Conservation (phyloP, 1,140 invertebrate species). For the Telenomus remus region DNA sequence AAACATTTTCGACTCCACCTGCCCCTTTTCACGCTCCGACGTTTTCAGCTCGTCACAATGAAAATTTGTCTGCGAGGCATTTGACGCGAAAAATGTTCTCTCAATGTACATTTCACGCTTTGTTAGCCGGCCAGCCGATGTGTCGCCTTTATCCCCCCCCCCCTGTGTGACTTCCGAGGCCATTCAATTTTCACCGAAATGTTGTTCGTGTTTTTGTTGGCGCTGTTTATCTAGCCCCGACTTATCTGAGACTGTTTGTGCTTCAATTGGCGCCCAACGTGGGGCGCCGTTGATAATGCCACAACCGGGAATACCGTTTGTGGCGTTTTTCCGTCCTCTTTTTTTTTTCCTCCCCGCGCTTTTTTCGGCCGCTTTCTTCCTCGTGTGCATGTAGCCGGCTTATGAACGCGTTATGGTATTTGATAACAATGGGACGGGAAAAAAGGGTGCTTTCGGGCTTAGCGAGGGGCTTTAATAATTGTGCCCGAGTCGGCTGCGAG, state of each 20-base stretch:
- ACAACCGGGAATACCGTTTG: constrained; percentile 1
- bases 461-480: constrained; percentile 16
- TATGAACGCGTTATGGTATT: constrained; percentile 1
- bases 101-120: constrained; percentile 69
- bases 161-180: constrained; percentile 19
- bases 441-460: background rate
- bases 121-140: constrained; percentile 59
- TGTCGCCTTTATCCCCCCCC: constrained; percentile 35
- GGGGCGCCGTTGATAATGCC: constrained; percentile 1
- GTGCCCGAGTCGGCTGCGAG: background rate
- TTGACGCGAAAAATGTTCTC: constrained; percentile 71
- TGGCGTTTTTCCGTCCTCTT: background rate
- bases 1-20: constrained; percentile 70
- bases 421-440: constrained; percentile 9
- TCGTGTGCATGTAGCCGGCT: background rate
- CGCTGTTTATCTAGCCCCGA: constrained; percentile 21
- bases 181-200: constrained; percentile 2
- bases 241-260: constrained; percentile 27
- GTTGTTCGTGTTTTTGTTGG: constrained; percentile 1
- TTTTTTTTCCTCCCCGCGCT: background rate
- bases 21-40: constrained; percentile 50
- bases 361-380: background rate
- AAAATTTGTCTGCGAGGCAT: constrained; percentile 73
- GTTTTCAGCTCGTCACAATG: constrained; percentile 62
- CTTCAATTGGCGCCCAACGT: background rate